Evolutionary conservation across 2,113 vertebrate species (phyloP), one percentile per base, ranked within the genome.

Genomic region (Glareola pratincola): DNA sequence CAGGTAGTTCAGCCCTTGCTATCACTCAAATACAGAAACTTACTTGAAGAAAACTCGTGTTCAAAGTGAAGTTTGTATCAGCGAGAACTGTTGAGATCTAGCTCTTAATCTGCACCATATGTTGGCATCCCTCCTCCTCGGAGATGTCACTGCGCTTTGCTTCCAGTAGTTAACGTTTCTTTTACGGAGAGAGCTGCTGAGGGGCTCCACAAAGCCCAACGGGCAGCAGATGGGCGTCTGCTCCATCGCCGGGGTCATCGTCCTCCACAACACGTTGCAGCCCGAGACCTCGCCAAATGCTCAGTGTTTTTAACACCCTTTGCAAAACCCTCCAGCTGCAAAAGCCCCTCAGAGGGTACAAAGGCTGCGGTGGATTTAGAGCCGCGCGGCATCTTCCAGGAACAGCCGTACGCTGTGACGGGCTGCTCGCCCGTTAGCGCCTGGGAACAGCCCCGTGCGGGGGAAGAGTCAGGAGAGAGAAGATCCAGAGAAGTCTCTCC

Each of bases 381-480:
- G 41, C 18, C 29, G 51, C n/a, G 19, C 29, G 24, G 34, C 18
- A 3, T 9, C 37, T 19, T 45, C 23, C 67, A 43, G 67, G 59
- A 73, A 2, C 24, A 47, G 10, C 34, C 54, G 37, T 10, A 7
- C 26, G 2, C 41, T 50, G 6, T 2, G n/a, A 13, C 4, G 30
- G n/a, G 29, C 10, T 27, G 59, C 17, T 5, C 26, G 32, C 2
- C 19, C 9, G 15, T 51, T 14, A 32, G 4, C 2, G 32, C 1
- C 29, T 20, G 32, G 34, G 43, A 68, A 36, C 0, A 47, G 62
- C 43, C 53, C 59, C 3, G 2, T 7, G 53, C 41, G 50, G 24
- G 19, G 18, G 18, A 26, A 30, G 22, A 60, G 23, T 22, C 36
- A 13, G 15, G 59, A 66, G 30, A 81, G 68, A 3, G 1, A 39